Base-by-base conservation (phyloP, 2,888 invertebrate species). In the Anticlea derivata region DNA sequence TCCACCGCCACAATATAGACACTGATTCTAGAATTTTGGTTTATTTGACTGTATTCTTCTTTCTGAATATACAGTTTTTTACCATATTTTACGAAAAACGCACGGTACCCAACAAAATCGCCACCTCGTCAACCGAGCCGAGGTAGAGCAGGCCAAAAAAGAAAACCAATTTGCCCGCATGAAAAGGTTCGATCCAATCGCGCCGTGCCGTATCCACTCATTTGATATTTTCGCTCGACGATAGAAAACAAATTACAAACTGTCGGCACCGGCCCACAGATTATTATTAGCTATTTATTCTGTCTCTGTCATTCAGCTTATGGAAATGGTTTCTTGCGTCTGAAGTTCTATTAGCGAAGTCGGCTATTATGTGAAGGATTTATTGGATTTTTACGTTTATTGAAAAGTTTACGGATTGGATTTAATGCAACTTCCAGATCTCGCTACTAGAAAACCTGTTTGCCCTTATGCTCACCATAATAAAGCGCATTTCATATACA, bases 81-180 rank as follows among this genome's bases (percentile, higher is more conserved):
- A n/a, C n/a, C n/a, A n/a, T 17, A 17, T 17, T 17, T 17, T 17
- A 4, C 4, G 17, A 22, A 38, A 30, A 29, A 3, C 11, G 8
- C 8, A 61, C 57, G 60, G 75, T 70, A 72, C 75, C 70, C 77
- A 55, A 66, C 60, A 68, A 78, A 76, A 76, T 72, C 78, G 66
- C 75, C 80, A 82, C 84, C 83, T 82, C 83, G 85, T 80, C 85
- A 83, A 73, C 66, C 73, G 72, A 75, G 75, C 64, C 73, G 75
- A 75, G 75, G 75, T 74, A 74, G 74, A 75, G 75, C 66, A 68
- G 76, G 71, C 84, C 82, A 83, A 89, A 89, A 87, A 88, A 87
- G 86, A 90, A 90, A 90, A 89, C 86, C 88, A 89, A 89, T 90
- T 89, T 86, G 83, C 76, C 76, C 87, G 87, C 86, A 78, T 88